A percentile compares a stretch with the other conserved stretches of the same genome.
phyloP scores from a whole-genome alignment of 2,888 invertebrate species.

The Eueremaeus valkanovi region DNA sequence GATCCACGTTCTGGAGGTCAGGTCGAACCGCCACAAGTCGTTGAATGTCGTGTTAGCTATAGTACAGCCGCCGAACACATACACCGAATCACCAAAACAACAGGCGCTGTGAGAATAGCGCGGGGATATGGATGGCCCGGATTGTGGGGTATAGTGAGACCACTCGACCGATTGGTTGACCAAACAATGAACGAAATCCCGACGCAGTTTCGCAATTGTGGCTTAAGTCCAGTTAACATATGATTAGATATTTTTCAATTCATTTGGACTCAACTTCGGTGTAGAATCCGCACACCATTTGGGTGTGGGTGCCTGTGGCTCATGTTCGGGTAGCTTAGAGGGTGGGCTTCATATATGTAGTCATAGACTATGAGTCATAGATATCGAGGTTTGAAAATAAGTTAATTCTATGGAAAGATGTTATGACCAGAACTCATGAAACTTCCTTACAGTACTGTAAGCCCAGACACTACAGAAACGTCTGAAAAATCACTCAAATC shows the following conservation, averaged over 20 bases:
- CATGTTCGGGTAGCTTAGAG: no score
- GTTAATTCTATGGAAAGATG: no score
- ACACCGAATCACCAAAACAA: slow-evolving; percentile 65
- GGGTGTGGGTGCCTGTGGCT: no score
- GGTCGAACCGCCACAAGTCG: slow-evolving; percentile 89
- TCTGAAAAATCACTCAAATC: no score
- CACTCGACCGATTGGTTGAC: slow-evolving; percentile 44
- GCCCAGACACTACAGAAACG: no score
- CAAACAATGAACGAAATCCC: slow-evolving; percentile 43
- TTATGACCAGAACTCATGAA: no score
- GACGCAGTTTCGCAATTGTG: slow-evolving; percentile 42
- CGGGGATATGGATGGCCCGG: slow-evolving; percentile 74
- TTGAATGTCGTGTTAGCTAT: slow-evolving; percentile 91
- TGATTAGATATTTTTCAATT: not conserved
- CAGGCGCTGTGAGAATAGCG: slow-evolving; percentile 89
- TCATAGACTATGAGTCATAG: no score
- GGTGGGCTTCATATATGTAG: no score
- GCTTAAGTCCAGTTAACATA: slow-evolving; percentile 34
- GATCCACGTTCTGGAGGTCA: slow-evolving; percentile 78
- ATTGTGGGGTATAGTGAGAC: slow-evolving; percentile 51
- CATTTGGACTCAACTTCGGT: no score
- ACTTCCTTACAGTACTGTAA: no score
- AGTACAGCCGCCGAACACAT: slow-evolving; percentile 93
- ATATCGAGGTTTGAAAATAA: no score
- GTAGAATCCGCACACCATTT: no score